Evolutionary conservation across 2,113 vertebrate species (phyloP), one percentile per base, ranked within the genome.

Genomic region (Mormoops blainvillei): DNA sequence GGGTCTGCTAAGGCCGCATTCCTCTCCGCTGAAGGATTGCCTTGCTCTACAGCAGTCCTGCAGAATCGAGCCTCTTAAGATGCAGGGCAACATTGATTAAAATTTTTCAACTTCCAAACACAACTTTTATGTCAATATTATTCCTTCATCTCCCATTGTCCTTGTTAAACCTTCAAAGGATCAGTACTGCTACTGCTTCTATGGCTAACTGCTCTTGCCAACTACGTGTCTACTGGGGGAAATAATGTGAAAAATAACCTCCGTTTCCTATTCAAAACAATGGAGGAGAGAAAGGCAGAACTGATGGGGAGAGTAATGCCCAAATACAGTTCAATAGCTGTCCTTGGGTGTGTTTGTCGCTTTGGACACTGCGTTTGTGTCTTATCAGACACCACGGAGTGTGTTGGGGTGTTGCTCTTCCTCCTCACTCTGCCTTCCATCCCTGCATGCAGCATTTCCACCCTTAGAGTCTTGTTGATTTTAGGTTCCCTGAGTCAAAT

Each of bases 351-450:
- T 58, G 0, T 70, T 48, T 56, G 5, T 36, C 67, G 3, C 33
- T 77, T 77, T n/a, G 36, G 15, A 41, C 50, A 13, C 67, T 28
- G 3, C 12, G 11, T 58, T 18, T 45, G 3, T 38, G 13, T 71
- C 31, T 58, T 82, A 78, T 11, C 52, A n/a, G 54, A 88, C 0
- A 61, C 14, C 54, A 83, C 4, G 19, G 12, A n/a, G 1, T 48
- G 1, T 3, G 1, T 13, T 16, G 70, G 48, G 13, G 0, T 85
- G 26, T 58, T 36, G 18, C 19, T 31, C 0, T 7, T n/a, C 9
- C 82, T 48, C 38, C 10, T 76, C 24, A 9, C 0, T 31, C 6
- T 28, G 14, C 3, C 33, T 65, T 71, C 18, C 54, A 4, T 52
- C 4, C 4, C 3, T 87, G 1, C 38, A 4, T 91, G 4, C 1